Evolutionary conservation across 2,113 vertebrate species (phyloP).

Genomic region (Balaeniceps rex): DNA sequence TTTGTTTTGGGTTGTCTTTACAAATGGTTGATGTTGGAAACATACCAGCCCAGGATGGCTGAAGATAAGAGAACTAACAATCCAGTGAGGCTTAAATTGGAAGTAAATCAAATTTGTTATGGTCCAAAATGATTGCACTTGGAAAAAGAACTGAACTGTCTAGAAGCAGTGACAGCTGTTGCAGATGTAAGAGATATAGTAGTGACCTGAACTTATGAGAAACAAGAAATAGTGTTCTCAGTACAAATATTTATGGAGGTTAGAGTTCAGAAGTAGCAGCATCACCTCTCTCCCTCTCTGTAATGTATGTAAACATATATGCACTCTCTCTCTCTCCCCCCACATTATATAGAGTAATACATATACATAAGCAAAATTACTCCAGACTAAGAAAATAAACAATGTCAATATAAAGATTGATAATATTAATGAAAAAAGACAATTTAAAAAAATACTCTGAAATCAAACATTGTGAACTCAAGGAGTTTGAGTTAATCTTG

Average conservation of each 20-base stretch:
- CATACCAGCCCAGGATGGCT: neutral
- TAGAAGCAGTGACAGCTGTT: slow-evolving; percentile 30
- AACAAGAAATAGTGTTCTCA: neutral
- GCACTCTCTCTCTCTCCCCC: neutral
- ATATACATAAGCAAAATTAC: neutral
- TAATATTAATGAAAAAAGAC: neutral
- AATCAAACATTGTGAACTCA: neutral
- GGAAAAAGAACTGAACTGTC: slow-evolving; percentile 12
- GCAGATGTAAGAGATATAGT: neutral
- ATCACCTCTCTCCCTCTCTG: neutral
- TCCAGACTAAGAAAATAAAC: neutral
- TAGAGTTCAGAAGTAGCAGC: slow-evolving; percentile 26
- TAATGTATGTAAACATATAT: neutral
- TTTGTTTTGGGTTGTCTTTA: neutral
- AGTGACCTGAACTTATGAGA: slow-evolving; percentile 1
- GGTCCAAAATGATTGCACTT: slow-evolving; percentile 14
- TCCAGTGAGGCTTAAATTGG: neutral
- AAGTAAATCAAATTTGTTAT: neutral
- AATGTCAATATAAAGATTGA: neutral
- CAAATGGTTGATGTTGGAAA: neutral
- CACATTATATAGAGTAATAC: neutral
- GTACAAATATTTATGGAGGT: neutral
- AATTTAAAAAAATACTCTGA: neutral
- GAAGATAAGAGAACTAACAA: slow-evolving; percentile 18
- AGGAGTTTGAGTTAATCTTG: neutral